Evolutionary conservation across 1,140 invertebrate species (phyloP).

Genomic region (Whitmania pigra): DNA sequence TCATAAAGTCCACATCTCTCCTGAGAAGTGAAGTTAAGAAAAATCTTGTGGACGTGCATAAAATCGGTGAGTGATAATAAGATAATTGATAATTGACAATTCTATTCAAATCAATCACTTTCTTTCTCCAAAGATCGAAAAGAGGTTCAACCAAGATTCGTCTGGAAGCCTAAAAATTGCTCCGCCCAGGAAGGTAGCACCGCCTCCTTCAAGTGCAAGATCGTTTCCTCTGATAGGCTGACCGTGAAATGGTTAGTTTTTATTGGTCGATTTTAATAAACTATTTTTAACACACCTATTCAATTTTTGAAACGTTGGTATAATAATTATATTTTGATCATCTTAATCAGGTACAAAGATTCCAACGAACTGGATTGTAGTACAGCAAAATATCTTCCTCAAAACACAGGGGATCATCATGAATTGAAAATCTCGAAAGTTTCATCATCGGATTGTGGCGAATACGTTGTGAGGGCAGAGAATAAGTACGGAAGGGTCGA

Average conservation of each 20-base stretch:
- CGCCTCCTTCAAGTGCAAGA: constrained; percentile 88
- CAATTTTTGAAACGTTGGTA: too few species aligned
- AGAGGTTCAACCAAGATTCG: constrained; percentile 92
- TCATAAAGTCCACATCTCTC: background rate
- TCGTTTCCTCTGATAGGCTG: constrained; percentile 82
- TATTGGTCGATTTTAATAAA: too few species aligned
- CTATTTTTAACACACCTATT: too few species aligned
- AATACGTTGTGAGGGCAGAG: constrained; percentile 89
- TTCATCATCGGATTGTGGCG: constrained; percentile 84
- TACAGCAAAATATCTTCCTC: constrained; percentile 82
- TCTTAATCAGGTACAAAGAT: too few species aligned
- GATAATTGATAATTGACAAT: background rate
- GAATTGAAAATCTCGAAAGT: constrained; percentile 92
- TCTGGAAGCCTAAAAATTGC: constrained; percentile 84
- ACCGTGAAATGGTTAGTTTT: constrained; percentile 70
- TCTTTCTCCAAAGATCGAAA: constrained; percentile 59
- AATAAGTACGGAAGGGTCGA: constrained; percentile 93
- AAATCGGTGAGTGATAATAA: background rate
- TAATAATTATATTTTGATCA: too few species aligned
- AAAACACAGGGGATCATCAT: constrained; percentile 87
- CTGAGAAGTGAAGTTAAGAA: background rate
- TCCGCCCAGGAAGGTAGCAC: constrained; percentile 92
- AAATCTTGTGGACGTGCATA: background rate
- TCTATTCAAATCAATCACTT: background rate
- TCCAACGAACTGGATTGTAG: too few species aligned